Evolutionary conservation across 2,888 invertebrate species (phyloP), one percentile per base, ranked within the genome.

Genomic region (Diaprepes abbreviatus): DNA sequence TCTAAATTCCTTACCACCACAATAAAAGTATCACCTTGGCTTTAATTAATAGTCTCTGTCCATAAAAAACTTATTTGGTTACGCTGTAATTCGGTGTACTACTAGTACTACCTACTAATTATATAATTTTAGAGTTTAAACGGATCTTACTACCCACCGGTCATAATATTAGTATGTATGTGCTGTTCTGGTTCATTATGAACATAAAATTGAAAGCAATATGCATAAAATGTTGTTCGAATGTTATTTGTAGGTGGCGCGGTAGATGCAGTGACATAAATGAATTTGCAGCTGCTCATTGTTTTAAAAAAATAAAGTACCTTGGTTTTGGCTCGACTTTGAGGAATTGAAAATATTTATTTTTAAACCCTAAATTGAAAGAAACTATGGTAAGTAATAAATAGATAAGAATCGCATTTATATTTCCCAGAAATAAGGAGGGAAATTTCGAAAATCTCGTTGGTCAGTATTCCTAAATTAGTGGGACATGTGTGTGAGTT

Each of bases 131-230:
- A 48, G 28, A 28, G 2, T 28, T 28, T 48, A 48, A 48, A 48
- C 48, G 48, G 48, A 48, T 48, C 10, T 48, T 48, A 48, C 48
- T 48, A 48, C 48, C 48, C 19, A 43, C 43, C 21, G 19, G n/a
- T 19, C 17, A 17, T 9, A 24, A 48, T 28, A 28, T 14, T 28
- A 28, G 12, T 12, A 21, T 24, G 24, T 43, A 43, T n/a, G n/a
- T n/a, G 19, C 28, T 21, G 24, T 48, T 48, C 48, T 48, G 12
- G 28, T 48, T 14, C 48, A 14, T 48, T 48, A 28, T 48, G 5
- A 21, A 48, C 19, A 28, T 0, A 21, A 48, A 7, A 21, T 14
- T 48, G 5, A 12, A 14, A 12, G 9, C 9, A 2, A 14, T 48
- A 24, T 24, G 48, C 28, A 48, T 48, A 12, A 48, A 17, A 17